phyloP scores from a whole-genome alignment of 2,888 invertebrate species.

The Rhorus exstirpatorius region DNA sequence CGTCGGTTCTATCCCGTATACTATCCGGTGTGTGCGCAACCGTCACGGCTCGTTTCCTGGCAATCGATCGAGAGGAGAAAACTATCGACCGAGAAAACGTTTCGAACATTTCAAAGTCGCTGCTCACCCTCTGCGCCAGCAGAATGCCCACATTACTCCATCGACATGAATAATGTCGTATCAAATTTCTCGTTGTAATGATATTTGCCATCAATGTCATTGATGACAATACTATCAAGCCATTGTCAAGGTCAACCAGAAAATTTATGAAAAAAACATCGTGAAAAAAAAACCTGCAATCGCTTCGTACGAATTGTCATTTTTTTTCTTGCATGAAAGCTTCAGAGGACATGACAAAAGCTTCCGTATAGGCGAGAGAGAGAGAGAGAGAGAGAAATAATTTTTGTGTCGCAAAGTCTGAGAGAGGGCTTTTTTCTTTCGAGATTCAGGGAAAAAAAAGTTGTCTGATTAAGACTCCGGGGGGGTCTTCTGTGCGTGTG shows the following conservation, averaged over 20 bases:
- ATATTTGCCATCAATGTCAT: constrained; percentile 13
- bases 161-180: constrained; percentile 6
- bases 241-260: neutral
- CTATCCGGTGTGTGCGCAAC: constrained; percentile 53
- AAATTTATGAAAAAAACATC: neutral
- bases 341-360: neutral
- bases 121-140: too few species aligned
- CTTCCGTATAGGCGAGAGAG: neutral
- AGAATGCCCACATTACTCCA: neutral
- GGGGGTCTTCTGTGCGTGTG: neutral
- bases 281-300: neutral
- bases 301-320: neutral
- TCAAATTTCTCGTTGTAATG: constrained; percentile 4
- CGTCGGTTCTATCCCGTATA: constrained; percentile 27
- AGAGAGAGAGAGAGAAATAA: too few species aligned
- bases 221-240: neutral
- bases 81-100: constrained; percentile 35
- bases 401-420: neutral
- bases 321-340: neutral
- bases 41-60: constrained; percentile 69
- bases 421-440: neutral
- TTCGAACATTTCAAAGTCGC: constrained; percentile 8
- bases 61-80: constrained; percentile 49
- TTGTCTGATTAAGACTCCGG: constrained; percentile 61
- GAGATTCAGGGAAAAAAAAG: constrained; percentile 51